Evolutionary conservation across 2,113 vertebrate species (phyloP), one percentile per base, ranked within the genome.

Genomic region (Nothobranchius kuhntae): DNA sequence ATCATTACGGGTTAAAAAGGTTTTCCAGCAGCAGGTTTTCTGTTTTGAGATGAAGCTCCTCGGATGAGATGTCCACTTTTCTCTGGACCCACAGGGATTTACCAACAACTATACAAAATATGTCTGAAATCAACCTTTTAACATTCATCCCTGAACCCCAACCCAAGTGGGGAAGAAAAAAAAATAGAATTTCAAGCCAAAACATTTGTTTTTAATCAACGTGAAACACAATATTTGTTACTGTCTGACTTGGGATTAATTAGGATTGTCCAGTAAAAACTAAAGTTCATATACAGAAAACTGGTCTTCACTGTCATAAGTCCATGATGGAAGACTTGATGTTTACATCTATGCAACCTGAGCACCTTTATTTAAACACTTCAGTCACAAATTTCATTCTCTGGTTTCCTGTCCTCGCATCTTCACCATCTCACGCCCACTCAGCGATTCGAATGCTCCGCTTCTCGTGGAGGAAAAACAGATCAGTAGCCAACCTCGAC

Each of bases 261-360:
- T n/a, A 38, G 59, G 26, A 45, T 50, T 40, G 24, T 48, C 55
- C 36, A 30, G 13, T 58, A 26, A 50, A 59, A 38, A 13, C 11
- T 14, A 14, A 15, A 53, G 52, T 63, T 0, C 6, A 1, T 8
- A 6, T 26, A 7, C 21, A 21, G 21, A 21, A 21, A 21, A 21
- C 21, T 21, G 21, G 21, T 21, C 21, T 21, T 21, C 35, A 26
- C 30, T 30, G 30, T 13, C 13, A 14, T 11, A 42, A n/a, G 52
- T 65, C 46, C 15, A 21, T 17, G 50, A 51, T 52, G 68, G 71
- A 61, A 66, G 67, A 66, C 24, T 17, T 12, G 53, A 53, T 13
- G 51, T 2, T 0, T 24, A 3, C 2, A 1, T 47, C 45, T n/a
- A 24, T 40, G 40, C 26, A 50, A 47, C 12, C 9, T n/a, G 14